phyloP scores from a whole-genome alignment of 2,888 invertebrate genomes.

The Atethmia centrago region DNA sequence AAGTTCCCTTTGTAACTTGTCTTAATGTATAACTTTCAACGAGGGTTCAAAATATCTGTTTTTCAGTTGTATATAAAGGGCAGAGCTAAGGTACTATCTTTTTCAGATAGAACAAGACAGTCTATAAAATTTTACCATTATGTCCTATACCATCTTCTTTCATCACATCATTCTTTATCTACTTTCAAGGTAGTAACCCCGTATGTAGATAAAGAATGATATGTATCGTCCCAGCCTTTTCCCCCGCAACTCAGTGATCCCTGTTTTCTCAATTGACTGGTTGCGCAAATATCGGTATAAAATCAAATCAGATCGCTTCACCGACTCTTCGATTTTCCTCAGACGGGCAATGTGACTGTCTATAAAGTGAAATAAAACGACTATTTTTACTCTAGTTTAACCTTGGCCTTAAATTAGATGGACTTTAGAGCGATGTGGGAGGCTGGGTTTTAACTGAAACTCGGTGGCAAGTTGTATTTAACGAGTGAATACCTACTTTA shows the following conservation, averaged over 20 bases:
- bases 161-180: too few species aligned
- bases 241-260: slow-evolving; percentile 50
- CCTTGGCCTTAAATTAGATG: slow-evolving; percentile 30
- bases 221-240: slow-evolving; percentile 10
- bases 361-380: slow-evolving; percentile 47
- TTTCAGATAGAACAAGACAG: not conserved
- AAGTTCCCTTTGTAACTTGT: not conserved
- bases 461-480: not conserved
- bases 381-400: slow-evolving; percentile 39
- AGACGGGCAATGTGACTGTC: slow-evolving; percentile 38
- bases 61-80: not conserved
- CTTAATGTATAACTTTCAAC: too few species aligned
- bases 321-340: slow-evolving; percentile 39
- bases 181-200: too few species aligned
- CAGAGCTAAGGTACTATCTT: too few species aligned
- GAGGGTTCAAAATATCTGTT: too few species aligned
- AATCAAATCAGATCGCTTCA: slow-evolving; percentile 56
- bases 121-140: not conserved
- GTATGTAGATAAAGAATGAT: not conserved
- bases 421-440: slow-evolving; percentile 26
- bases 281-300: slow-evolving; percentile 54
- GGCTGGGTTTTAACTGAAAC: not conserved
- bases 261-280: slow-evolving; percentile 61
- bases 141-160: not conserved
- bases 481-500: not conserved